Base-by-base conservation (phyloP, 1,140 invertebrate species). In the Heliothis virescens region DNA sequence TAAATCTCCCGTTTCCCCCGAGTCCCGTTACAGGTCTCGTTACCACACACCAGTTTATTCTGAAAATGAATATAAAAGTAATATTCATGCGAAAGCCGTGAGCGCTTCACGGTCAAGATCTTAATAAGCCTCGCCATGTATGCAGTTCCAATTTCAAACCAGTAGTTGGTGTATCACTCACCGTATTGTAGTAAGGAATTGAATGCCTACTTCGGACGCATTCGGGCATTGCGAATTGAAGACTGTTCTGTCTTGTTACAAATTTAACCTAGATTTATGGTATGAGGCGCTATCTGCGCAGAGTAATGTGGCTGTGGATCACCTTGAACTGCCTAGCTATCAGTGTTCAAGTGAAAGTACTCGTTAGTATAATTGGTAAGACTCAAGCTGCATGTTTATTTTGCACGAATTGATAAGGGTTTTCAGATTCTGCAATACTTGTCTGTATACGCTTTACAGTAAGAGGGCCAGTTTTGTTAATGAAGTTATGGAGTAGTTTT, bases 311-410 rank as follows among this genome's bases (percentile, higher is more conserved):
- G 74, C 84, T 75, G 81, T 79, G 80, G 85, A 84, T 88, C 86
- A 90, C 91, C 88, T 92, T 92, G 89, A 91, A 92, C 86, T 83
- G 84, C 74, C 79, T 55, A 47, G 79, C 84, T 89, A 88, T 90
- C 88, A 87, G 59, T 67, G 52, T 65, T 57, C 57, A 57, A 90
- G 90, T 91, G 92, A 92, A 92, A 94, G 92, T 94, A 80, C 84
- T 93, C 88, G 90, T 91, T 91, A 90, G 87, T 91, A 84, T 90
- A 91, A 92, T 92, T 91, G 88, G 87, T 87, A 85, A 80, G 83
- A 79, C 55, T 83, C 83, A 81, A 84, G 77, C 86, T 85, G 85
- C 85, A 79, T 86, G 84, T 87, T 87, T 82, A 83, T 90, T 79
- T 79, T 79, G 41, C 67, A 83, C 60, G 63, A 85, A 79, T 80